Conservation (phyloP, 2,888 invertebrate species). For the Adelognathus sp. region DNA sequence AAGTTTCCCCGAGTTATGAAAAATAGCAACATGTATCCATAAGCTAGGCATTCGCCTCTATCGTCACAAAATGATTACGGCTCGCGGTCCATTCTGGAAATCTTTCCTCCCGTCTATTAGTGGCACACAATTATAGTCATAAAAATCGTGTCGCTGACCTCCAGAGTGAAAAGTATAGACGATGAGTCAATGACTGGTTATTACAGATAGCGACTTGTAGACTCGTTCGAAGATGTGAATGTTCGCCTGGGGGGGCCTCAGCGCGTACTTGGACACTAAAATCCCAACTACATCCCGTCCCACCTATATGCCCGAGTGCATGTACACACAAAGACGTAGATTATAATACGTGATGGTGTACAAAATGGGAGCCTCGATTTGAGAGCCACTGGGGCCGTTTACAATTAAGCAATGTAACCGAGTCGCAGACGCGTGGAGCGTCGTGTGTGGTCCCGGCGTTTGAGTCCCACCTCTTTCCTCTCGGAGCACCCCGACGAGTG, state of each 20-base stretch:
- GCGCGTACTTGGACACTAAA: constrained; percentile 5
- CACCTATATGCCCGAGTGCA: not conserved
- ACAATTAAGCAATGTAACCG: constrained; percentile 81
- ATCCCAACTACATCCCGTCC: not conserved
- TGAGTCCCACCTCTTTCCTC: constrained; percentile 75
- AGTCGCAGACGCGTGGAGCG: constrained; percentile 81
- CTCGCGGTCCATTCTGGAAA: not conserved
- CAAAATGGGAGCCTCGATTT: constrained; percentile 54
- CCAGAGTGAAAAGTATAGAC: not conserved
- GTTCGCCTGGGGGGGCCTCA: not conserved
- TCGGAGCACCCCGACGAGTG: constrained; percentile 40
- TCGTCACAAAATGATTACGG: not conserved
- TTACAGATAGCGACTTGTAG: constrained; percentile 5
- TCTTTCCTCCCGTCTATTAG: not conserved
- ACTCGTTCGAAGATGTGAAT: not conserved
- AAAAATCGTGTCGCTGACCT: constrained; percentile 20
- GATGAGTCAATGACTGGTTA: constrained; percentile 29
- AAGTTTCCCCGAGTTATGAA: too few species aligned
- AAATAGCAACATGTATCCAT: too few species aligned
- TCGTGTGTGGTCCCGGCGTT: constrained; percentile 80
- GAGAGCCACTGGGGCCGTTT: constrained; percentile 79
- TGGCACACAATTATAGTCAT: not conserved
- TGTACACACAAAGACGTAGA: not conserved
- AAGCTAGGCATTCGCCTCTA: too few species aligned
- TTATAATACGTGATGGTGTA: not conserved